A percentile compares a stretch with the other conserved stretches of the same genome.
Evolutionary conservation across 2,797 vertebrate species (phyloP).

Genomic region (Mallotus villosus): DNA sequence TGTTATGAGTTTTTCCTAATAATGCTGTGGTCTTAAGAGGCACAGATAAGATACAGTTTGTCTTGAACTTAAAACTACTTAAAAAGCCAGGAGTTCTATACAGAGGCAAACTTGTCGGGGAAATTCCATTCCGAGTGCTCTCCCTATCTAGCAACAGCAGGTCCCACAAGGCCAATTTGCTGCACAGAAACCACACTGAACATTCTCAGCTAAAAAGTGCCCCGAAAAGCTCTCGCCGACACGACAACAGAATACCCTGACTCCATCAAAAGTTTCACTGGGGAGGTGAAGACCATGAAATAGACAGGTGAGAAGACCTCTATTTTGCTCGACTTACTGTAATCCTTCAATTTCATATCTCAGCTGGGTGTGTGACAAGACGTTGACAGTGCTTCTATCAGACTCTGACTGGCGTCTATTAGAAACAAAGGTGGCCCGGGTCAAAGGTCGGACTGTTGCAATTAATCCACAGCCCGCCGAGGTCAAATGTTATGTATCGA

Average conservation of each 20-base stretch:
- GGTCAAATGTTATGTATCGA: constrained; percentile 50
- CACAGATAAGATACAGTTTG: too few relatives aligned
- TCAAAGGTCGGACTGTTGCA: constrained; percentile 56
- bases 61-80: background rate
- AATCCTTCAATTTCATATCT: constrained; percentile 66
- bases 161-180: background rate
- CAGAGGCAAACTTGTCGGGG: background rate
- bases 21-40: background rate
- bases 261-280: constrained; percentile 4
- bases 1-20: background rate
- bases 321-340: constrained; percentile 53
- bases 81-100: background rate
- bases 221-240: background rate
- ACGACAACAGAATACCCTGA: constrained; percentile 1
- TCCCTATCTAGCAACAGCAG: background rate
- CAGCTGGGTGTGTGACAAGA: constrained; percentile 39
- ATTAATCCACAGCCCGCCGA: constrained; percentile 57
- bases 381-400: constrained; percentile 43
- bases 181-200: background rate
- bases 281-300: constrained; percentile 42
- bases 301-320: constrained; percentile 34
- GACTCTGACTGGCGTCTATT: constrained; percentile 39
- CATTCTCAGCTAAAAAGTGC: background rate
- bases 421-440: constrained; percentile 49
- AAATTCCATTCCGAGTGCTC: background rate